Percentiles rank a stretch among this genome's conserved stretches.
Conservation (phyloP, 2,797 vertebrate species). For the Enteromius trimaculatus region DNA sequence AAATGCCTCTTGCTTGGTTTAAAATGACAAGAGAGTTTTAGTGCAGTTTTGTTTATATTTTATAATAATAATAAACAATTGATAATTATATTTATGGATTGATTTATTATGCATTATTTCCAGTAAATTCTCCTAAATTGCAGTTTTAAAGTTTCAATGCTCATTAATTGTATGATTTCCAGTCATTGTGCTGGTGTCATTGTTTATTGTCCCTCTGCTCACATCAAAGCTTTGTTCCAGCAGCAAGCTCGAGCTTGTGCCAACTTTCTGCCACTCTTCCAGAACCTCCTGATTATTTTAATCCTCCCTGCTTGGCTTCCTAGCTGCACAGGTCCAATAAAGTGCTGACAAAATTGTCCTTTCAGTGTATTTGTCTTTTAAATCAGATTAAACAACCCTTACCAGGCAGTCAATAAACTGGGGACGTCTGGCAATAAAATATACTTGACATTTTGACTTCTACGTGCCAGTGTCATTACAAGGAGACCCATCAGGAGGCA, state of each 20-base stretch:
- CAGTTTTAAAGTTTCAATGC: not conserved
- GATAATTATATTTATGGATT: not conserved
- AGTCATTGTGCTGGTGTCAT: not conserved
- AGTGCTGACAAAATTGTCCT: constrained; percentile 28
- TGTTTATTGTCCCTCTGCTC: not conserved
- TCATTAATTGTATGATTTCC: not conserved
- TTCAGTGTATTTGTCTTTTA: constrained; percentile 26
- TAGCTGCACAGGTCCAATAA: constrained; percentile 24
- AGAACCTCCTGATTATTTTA: constrained; percentile 35
- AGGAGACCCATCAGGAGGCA: constrained; percentile 37
- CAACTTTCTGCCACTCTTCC: constrained; percentile 15
- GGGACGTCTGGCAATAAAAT: constrained; percentile 16
- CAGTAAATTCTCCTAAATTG: not conserved
- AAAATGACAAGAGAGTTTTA: not conserved
- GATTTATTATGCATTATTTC: not conserved
- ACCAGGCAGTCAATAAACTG: constrained; percentile 27
- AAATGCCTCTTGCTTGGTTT: not conserved
- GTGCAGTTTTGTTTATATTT: not conserved
- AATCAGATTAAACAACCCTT: constrained; percentile 35
- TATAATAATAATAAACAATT: not conserved
- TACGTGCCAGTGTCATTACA: constrained; percentile 26
- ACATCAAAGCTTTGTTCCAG: constrained; percentile 17
- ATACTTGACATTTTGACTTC: constrained; percentile 38
- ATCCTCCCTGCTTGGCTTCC: constrained; percentile 14
- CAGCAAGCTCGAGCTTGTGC: not conserved